Evolutionary conservation across 2,797 vertebrate species (phyloP), one percentile per base, ranked within the genome.

Genomic region (Synaphobranchus kaupii): DNA sequence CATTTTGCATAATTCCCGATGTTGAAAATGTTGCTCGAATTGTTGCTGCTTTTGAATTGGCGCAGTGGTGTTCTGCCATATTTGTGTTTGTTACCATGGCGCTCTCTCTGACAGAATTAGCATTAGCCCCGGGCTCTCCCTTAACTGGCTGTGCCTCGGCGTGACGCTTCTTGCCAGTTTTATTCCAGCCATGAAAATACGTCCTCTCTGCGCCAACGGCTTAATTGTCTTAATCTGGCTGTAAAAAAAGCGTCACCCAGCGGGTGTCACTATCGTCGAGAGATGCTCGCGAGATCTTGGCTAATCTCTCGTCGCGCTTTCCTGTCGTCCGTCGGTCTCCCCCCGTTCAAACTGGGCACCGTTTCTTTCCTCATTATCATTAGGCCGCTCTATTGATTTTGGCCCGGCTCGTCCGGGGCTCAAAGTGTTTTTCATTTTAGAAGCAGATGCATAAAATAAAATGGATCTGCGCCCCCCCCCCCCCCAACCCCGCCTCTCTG

Each of bases 371-470:
- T 44, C 12, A 12, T 85, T 68, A 34, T 20, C 82, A 84, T 84
- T 84, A 56, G 20, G 25, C 25, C n/a, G 82, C 9, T 54, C 54
- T 56, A 31, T 54, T 58, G 50, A 84, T 84, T 84, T 8, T 58
- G 25, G 25, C 22, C 66, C 66, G 28, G 82, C 82, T 17, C 15
- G 15, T n/a, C 34, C 8, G 20, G 17, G 31, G 52, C 12, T 34
- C 47, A 60, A 71, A 58, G 52, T 31, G 17, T 47, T 31, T n/a
- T 60, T 85, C 58, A 73, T 76, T 83, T n/a, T 76, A n/a, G 6
- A 60, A 31, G 66, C 44, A 31, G 25, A 44, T 84, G 50, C n/a
- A 84, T 84, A 54, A 84, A 87, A 78, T 52, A 58, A 71, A 87
- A 84, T 87, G 54, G 54, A 83, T 84, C 28, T 17, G 0, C 12